Evolutionary conservation across 2,888 invertebrate species (phyloP), one percentile per base, ranked within the genome.

Genomic region (Chirona hameri): DNA sequence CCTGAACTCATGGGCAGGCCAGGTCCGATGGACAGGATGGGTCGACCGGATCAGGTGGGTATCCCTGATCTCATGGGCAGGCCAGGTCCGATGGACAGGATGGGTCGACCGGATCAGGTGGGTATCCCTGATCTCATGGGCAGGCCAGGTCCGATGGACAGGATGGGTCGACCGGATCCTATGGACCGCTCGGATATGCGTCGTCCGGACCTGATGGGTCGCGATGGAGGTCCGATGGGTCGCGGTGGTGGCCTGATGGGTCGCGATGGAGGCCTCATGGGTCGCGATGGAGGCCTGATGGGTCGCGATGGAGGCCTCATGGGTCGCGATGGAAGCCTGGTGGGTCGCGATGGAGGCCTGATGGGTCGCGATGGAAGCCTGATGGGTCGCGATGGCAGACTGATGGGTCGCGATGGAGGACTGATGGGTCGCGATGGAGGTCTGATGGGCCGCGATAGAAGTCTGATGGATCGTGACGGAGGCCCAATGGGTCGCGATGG

Each of bases 171-270:
- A 7, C 60, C 21, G 9, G 60, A 60, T 24, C 60, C 39, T 39
- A 39, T 39, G 39, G 39, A 39, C 39, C 39, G 39, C 39, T 39
- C 39, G 39, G 39, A 39, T 14, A 55, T 55, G 55, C 15, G 55
- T 3, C 55, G 55, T 18, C 55, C 55, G 18, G 18, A 18, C 55
- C 55, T 7, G 55, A 60, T 72, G 79, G 57, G 65, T 84, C 86
- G 79, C 80, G 84, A 80, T 57, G 83, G 83, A 48, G 80, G 82
- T n/a, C 79, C 82, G 39, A 39, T 39, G 39, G 39, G 39, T 39
- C 39, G 39, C 39, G 39, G 7, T 39, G 39, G 39, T 5, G 7
- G 39, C 39, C 39, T 39, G 2, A 39, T 39, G 39, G 39, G 39
- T 39, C 39, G 39, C 39, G 39, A 39, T 39, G 39, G 39, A 39